These are phyloP conservation scores for Apantesis nais DNA, from an alignment of 2,888 invertebrate species.

Conservation along the genomic window DNA sequence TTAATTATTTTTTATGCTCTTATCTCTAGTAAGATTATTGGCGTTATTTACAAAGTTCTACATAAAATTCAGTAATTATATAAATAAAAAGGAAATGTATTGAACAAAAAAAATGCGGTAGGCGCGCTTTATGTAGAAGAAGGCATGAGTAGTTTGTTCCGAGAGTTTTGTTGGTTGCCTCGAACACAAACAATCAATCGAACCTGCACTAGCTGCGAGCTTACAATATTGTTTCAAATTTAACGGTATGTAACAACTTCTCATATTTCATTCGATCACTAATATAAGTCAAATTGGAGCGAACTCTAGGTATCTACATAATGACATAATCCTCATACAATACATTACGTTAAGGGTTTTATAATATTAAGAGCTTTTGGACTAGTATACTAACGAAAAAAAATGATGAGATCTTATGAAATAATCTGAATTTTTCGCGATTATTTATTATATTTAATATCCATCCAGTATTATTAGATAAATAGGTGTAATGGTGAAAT, in stretches of 20 bases:
- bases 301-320: slow-evolving; percentile 66
- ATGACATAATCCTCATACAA: slow-evolving; percentile 71
- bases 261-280: slow-evolving; percentile 63
- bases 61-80: slow-evolving; percentile 22
- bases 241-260: slow-evolving; percentile 54
- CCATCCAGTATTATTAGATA: slow-evolving; percentile 85
- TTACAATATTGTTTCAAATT: slow-evolving; percentile 63
- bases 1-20: slow-evolving; percentile 40
- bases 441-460: slow-evolving; percentile 81
- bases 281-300: slow-evolving; percentile 64
- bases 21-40: slow-evolving; percentile 34
- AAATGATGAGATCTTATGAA: slow-evolving; percentile 81
- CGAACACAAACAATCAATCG: slow-evolving; percentile 27
- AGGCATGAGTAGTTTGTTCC: slow-evolving; percentile 10
- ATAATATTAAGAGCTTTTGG: slow-evolving; percentile 82
- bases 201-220: slow-evolving; percentile 68
- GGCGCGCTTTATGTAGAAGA: slow-evolving; percentile 5
- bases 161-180: slow-evolving; percentile 22
- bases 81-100: slow-evolving; percentile 10
- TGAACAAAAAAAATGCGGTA: slow-evolving; percentile 14
- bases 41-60: slow-evolving; percentile 34
- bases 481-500: slow-evolving; percentile 72
- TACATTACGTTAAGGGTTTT: slow-evolving; percentile 68
- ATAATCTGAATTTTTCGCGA: slow-evolving; percentile 79
- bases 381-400: slow-evolving; percentile 81